Base-by-base conservation (phyloP, 2,888 invertebrate species). In the Suillia variegata region DNA sequence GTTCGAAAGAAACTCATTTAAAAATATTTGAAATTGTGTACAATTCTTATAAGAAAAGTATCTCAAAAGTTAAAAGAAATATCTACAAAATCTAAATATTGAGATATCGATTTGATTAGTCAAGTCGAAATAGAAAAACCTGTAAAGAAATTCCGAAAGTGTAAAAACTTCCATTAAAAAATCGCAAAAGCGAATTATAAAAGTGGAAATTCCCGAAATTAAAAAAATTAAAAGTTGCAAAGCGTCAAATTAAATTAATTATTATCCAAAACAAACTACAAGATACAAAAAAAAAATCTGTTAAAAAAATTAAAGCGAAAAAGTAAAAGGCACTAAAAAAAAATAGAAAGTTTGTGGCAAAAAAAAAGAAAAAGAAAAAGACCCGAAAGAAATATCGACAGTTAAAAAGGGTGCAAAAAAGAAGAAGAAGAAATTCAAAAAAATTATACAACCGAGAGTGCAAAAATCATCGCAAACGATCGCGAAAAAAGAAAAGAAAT, bases 261-360 rank as follows among this genome's bases (percentile, higher is more conserved):
- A 6, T 31, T 31, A 31, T 31, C 31, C 31, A 8, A 31, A 6
- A 31, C 31, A 12, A 31, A 31, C 12, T 31, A 12, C 31, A 31
- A 31, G 31, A 12, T 31, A 6, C 6, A 31, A 31, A 31, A 3
- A 47, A 47, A 42, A 13, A 57, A 38, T 26, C 21, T 12, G n/a
- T n/a, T n/a, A n/a, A n/a, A n/a, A n/a, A n/a, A n/a, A n/a, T n/a
- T n/a, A n/a, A n/a, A n/a, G n/a, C n/a, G n/a, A n/a, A n/a, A n/a
- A n/a, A n/a, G n/a, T n/a, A n/a, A n/a, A n/a, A n/a, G n/a, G n/a
- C n/a, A n/a, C n/a, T n/a, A n/a, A n/a, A n/a, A n/a, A n/a, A n/a
- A n/a, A n/a, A n/a, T n/a, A 71, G 64, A 66, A 69, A 64, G 62
- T 70, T 53, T 65, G 54, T 54, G 64, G 67, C 69, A 72, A 74